A percentile compares a stretch with the other conserved stretches of the same genome.
phyloP scores from a whole-genome alignment of 1,140 invertebrate species.

The Drosophila mojavensis region DNA sequence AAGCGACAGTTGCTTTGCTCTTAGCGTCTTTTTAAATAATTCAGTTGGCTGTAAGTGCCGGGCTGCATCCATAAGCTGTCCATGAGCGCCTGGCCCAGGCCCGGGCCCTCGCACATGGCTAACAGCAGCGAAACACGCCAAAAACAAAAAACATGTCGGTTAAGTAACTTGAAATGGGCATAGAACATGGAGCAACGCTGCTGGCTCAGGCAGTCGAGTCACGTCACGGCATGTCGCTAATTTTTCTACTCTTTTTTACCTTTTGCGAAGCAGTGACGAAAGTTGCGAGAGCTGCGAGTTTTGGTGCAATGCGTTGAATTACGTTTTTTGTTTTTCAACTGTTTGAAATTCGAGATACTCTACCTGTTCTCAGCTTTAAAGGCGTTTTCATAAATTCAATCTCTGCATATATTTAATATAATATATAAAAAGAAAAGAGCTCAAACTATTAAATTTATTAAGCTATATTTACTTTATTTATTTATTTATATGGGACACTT shows the following conservation, averaged over 20 bases:
- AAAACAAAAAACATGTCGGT: slow-evolving; percentile 7
- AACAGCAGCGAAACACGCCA: slow-evolving; percentile 23
- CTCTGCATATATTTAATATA: no score
- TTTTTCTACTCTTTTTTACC: slow-evolving; percentile 57
- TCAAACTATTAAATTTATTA: no score
- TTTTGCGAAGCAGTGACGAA: slow-evolving; percentile 45
- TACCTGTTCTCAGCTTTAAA: neutral
- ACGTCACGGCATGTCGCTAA: slow-evolving; percentile 76
- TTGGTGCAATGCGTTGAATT: slow-evolving; percentile 61
- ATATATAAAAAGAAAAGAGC: no score
- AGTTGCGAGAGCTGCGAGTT: slow-evolving; percentile 52
- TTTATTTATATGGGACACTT: no score
- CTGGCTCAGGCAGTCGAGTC: slow-evolving; percentile 65
- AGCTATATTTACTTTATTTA: no score
- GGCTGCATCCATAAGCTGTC: slow-evolving; percentile 32
- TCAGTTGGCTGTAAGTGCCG: slow-evolving; percentile 68
- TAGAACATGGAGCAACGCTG: neutral
- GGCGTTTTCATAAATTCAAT: no score
- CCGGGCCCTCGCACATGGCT: slow-evolving; percentile 60
- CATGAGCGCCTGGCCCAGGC: slow-evolving; percentile 49
- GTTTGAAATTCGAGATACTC: slow-evolving; percentile 1
- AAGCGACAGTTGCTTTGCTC: slow-evolving; percentile 60
- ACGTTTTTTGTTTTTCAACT: neutral
- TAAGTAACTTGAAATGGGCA: slow-evolving; percentile 1
- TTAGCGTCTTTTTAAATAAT: slow-evolving; percentile 79